Percentiles rank a stretch among this genome's conserved stretches.
Evolutionary conservation across 2,113 vertebrate species (phyloP).

Genomic region (Saguinus midas): DNA sequence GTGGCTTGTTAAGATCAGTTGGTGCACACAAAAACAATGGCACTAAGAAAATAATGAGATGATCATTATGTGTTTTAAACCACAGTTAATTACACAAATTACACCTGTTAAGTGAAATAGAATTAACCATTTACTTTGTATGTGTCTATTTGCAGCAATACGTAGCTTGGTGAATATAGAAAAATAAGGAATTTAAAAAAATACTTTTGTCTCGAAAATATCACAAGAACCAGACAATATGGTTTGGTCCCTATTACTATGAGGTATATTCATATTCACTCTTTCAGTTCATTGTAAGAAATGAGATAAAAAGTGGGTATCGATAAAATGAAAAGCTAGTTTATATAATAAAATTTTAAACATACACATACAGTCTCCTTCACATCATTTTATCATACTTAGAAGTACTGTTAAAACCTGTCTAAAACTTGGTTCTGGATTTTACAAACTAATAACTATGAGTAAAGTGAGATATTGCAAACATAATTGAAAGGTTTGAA

Average conservation of each 20-base stretch:
- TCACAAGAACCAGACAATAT: background rate
- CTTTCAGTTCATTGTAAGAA: background rate
- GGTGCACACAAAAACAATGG: conserved; percentile 49
- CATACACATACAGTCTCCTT: background rate
- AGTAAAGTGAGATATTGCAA: background rate
- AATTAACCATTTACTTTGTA: conserved; percentile 56
- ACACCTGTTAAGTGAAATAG: conserved; percentile 50
- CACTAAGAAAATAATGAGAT: conserved; percentile 38
- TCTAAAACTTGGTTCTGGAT: background rate
- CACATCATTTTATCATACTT: background rate
- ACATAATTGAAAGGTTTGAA: background rate
- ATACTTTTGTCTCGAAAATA: background rate
- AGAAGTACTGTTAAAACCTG: background rate
- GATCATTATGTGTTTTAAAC: conserved; percentile 58
- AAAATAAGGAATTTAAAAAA: conserved; percentile 10
- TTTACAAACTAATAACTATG: background rate
- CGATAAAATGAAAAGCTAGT: background rate
- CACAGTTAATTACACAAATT: conserved; percentile 71
- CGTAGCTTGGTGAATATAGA: background rate
- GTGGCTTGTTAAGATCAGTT: conserved; percentile 60
- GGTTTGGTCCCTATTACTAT: background rate
- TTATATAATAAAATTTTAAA: background rate
- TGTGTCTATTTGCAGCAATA: conserved; percentile 40
- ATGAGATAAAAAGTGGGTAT: background rate
- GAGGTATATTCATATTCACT: background rate